Conservation (phyloP, 2,797 vertebrate species). For the Gymnocypris eckloni region DNA sequence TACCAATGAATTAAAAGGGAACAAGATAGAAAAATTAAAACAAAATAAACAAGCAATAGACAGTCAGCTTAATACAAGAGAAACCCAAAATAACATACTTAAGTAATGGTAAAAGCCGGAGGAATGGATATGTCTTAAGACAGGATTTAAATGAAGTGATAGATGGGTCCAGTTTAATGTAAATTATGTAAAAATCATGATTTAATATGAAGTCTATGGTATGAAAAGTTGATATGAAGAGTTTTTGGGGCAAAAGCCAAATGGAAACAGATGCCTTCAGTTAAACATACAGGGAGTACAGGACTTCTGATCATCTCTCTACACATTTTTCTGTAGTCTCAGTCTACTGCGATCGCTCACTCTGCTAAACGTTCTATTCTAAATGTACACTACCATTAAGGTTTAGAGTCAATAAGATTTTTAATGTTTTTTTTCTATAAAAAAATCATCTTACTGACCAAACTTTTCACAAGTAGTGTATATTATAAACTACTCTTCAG, state of each 20-base stretch:
- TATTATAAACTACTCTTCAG: slow-evolving; percentile 13
- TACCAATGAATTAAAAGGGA: background rate
- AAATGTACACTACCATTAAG: background rate
- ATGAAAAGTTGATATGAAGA: background rate
- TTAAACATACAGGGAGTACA: background rate
- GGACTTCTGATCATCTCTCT: background rate
- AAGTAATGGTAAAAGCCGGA: background rate
- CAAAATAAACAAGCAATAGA: background rate
- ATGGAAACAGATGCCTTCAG: background rate
- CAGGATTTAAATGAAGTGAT: background rate
- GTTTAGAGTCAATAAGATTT: background rate
- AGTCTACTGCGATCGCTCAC: background rate
- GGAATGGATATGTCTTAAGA: background rate
- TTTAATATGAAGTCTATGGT: background rate
- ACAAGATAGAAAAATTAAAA: background rate
- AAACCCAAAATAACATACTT: background rate
- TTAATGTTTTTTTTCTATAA: no score
- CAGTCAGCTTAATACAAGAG: background rate
- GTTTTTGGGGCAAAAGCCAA: background rate
- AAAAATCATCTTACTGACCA: background rate
- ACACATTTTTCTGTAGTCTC: background rate
- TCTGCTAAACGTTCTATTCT: background rate
- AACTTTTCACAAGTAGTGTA: background rate
- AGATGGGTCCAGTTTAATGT: background rate
- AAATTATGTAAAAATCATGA: background rate